These are phyloP conservation scores for Catostylus mosaicus DNA, from an alignment of 30 jellyfish, hydroid and myxozoan species.

Conservation along the genomic window DNA sequence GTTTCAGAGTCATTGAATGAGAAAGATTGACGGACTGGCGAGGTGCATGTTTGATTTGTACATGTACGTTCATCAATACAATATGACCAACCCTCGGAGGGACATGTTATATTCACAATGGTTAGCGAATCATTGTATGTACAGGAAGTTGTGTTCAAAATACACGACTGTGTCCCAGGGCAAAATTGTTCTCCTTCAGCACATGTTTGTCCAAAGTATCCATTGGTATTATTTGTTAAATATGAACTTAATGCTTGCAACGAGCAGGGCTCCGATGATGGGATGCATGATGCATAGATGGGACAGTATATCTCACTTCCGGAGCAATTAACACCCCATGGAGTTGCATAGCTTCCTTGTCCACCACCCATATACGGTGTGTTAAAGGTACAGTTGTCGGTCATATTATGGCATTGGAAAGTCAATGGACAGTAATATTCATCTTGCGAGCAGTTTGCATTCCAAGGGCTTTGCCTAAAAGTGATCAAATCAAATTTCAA, in stretches of 20 bases:
- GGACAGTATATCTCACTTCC: conserved; percentile 30
- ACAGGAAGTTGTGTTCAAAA: conserved; percentile 21
- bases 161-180: conserved; percentile 55
- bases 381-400: conserved; percentile 11
- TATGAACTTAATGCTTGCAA: not conserved
- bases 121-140: conserved; percentile 12
- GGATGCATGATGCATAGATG: conserved; percentile 42
- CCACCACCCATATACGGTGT: conserved; percentile 45
- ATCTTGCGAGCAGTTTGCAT: conserved; percentile 31
- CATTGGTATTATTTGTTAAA: conserved; percentile 12
- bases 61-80: conserved; percentile 35
- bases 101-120: conserved; percentile 38
- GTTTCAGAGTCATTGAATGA: conserved; percentile 18
- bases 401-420: conserved; percentile 32
- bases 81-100: not conserved
- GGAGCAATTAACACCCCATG: conserved; percentile 38
- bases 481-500: no score
- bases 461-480: conserved; percentile 46
- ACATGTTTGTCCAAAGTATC: conserved; percentile 20
- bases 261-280: conserved; percentile 14
- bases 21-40: not conserved
- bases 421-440: conserved; percentile 40
- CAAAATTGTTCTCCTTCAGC: conserved; percentile 10
- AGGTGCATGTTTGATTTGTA: conserved; percentile 11
- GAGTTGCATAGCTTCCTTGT: conserved; percentile 13